A percentile compares a stretch with the other conserved stretches of the same genome.
phyloP scores from a whole-genome alignment of 2,888 invertebrate genomes.

The Lymantria monacha region DNA sequence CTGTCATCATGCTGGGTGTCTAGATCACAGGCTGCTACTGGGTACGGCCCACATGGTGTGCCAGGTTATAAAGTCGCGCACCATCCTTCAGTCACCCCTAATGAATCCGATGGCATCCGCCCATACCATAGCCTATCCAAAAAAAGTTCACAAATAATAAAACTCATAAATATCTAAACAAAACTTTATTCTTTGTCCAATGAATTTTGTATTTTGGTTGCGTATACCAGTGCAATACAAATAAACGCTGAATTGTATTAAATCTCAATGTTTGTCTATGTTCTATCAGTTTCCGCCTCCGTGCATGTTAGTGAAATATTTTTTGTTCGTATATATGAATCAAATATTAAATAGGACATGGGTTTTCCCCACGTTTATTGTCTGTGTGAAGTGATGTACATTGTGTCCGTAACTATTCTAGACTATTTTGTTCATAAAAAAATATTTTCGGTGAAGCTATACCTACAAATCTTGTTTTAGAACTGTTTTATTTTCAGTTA shows the following conservation, averaged over 20 bases:
- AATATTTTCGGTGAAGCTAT: too few species aligned
- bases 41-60: too few species aligned
- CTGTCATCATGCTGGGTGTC: too few species aligned
- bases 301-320: conserved; percentile 20
- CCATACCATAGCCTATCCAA: too few species aligned
- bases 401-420: too few species aligned
- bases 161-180: background rate
- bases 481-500: too few species aligned
- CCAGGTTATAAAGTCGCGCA: too few species aligned
- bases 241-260: conserved; percentile 26
- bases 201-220: conserved; percentile 14
- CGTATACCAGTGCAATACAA: conserved; percentile 27
- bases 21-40: too few species aligned
- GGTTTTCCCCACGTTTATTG: conserved; percentile 39
- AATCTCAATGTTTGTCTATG: conserved; percentile 47
- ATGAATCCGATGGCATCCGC: too few species aligned
- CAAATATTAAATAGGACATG: conserved; percentile 43
- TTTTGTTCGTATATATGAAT: conserved; percentile 39
- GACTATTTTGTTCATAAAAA: too few species aligned
- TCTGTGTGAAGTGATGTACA: conserved; percentile 36
- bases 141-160: background rate
- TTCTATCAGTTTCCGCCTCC: conserved; percentile 42
- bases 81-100: too few species aligned
- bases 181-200: conserved; percentile 1
- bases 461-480: too few species aligned